A percentile compares a stretch with the other conserved stretches of the same genome.
phyloP scores from a whole-genome alignment of 2,888 invertebrate species.

The Geotrupes spiniger region DNA sequence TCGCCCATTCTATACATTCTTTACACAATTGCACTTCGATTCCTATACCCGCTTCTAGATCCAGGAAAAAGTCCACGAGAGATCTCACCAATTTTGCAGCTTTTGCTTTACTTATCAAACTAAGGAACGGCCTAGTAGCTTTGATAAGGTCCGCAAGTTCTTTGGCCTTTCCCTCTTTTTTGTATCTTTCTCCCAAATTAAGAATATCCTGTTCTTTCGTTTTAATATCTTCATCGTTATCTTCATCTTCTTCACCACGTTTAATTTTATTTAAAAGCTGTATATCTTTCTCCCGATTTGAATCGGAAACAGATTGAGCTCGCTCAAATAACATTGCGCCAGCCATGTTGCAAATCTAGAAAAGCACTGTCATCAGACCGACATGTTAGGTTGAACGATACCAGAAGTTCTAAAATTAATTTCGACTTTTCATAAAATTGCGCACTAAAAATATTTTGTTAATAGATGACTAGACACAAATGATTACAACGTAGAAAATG shows the following conservation, averaged over 20 bases:
- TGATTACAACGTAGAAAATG: too few species aligned
- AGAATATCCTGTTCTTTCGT: constrained; percentile 92
- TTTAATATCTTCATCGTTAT: constrained; percentile 85
- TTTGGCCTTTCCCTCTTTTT: constrained; percentile 91
- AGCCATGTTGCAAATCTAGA: constrained; percentile 65
- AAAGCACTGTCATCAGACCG: constrained; percentile 51
- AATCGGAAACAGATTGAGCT: constrained; percentile 72
- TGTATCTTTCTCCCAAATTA: constrained; percentile 87
- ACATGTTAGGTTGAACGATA: constrained; percentile 17
- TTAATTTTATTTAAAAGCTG: constrained; percentile 74
- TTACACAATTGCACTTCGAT: constrained; percentile 90
- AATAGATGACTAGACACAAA: too few species aligned
- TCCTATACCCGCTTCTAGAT: constrained; percentile 94
- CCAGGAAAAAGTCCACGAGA: constrained; percentile 95
- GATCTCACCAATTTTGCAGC: constrained; percentile 97
- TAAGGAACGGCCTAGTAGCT: constrained; percentile 91
- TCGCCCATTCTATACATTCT: constrained; percentile 99
- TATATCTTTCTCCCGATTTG: constrained; percentile 73
- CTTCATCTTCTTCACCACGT: constrained; percentile 73
- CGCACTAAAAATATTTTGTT: too few species aligned
- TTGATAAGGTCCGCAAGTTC: constrained; percentile 90
- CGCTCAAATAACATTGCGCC: constrained; percentile 88
- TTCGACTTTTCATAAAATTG: too few species aligned
- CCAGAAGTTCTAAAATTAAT: constrained; percentile 16
- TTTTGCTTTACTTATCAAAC: constrained; percentile 96